Conservation (phyloP, 2,888 invertebrate genomes). For the Dyspetes luteomarginatus region DNA sequence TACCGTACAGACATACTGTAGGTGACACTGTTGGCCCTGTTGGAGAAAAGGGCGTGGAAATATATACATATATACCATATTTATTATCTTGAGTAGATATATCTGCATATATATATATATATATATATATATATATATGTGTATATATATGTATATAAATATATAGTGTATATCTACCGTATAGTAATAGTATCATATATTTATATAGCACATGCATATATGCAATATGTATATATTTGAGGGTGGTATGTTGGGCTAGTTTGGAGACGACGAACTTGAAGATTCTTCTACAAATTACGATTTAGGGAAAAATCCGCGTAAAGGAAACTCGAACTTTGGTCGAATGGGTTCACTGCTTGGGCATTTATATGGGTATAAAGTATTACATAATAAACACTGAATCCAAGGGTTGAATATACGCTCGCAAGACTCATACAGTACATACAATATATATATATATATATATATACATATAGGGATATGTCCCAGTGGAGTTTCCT, state of each 20-base stretch:
- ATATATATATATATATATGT: not conserved
- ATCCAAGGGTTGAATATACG: conserved; percentile 23
- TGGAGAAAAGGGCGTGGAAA: conserved; percentile 13
- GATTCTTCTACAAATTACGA: conserved; percentile 71
- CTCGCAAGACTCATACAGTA: not conserved
- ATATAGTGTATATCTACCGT: no score
- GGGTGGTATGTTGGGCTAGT: conserved; percentile 58
- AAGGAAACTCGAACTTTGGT: conserved; percentile 30
- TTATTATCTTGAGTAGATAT: not conserved
- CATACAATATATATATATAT: not conserved
- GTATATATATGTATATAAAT: no score
- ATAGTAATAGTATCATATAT: not conserved
- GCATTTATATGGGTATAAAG: conserved; percentile 2
- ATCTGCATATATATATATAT: not conserved
- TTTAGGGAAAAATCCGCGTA: conserved; percentile 65
- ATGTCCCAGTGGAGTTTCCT: conserved; percentile 25
- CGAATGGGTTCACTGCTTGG: conserved; percentile 3
- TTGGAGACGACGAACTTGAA: conserved; percentile 44
- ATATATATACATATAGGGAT: not conserved
- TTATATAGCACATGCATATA: not conserved
- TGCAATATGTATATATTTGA: conserved; percentile 47
- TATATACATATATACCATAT: not conserved
- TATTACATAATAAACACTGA: conserved; percentile 9
- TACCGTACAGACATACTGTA: conserved; percentile 19
- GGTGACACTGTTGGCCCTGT: conserved; percentile 24